Evolutionary conservation across 2,797 vertebrate species (phyloP).

Genomic region (Dryobates pubescens): DNA sequence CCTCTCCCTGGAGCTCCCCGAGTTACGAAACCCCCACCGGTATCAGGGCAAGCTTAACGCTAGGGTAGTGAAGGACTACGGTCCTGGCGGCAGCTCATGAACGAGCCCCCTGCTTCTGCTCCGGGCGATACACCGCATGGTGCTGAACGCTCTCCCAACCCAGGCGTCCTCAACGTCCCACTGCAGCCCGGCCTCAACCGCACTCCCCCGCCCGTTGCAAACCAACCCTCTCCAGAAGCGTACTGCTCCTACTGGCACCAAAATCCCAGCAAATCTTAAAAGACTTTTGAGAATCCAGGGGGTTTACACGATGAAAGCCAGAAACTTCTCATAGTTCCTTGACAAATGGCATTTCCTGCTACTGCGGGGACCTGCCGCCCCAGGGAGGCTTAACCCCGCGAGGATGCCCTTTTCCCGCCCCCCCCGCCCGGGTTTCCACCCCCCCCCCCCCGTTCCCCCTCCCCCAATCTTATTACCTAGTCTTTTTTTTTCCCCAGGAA

Average conservation of each 20-base stretch:
- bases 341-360: background rate
- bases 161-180: fast-evolving
- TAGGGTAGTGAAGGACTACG: fast-evolving
- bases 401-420: fast-evolving
- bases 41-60: fast-evolving
- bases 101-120: fast-evolving
- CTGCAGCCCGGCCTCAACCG: fast-evolving
- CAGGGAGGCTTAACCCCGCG: fast-evolving
- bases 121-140: fast-evolving
- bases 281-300: fast-evolving
- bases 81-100: fast-evolving
- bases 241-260: fast-evolving
- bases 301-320: fast-evolving
- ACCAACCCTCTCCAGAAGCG: fast-evolving
- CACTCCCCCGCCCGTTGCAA: fast-evolving
- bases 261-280: fast-evolving
- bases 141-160: fast-evolving
- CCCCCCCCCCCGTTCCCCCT: too few relatives aligned
- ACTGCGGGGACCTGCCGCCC: background rate
- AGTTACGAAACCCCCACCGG: background rate
- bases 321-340: fast-evolving
- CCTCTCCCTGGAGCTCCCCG: fast-evolving
- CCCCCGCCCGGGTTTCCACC: too few relatives aligned
- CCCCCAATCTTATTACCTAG: fast-evolving
- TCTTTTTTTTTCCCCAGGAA: fast-evolving